Evolutionary conservation across 2,797 vertebrate species (phyloP).

Genomic region (Apogon hyalosoma): DNA sequence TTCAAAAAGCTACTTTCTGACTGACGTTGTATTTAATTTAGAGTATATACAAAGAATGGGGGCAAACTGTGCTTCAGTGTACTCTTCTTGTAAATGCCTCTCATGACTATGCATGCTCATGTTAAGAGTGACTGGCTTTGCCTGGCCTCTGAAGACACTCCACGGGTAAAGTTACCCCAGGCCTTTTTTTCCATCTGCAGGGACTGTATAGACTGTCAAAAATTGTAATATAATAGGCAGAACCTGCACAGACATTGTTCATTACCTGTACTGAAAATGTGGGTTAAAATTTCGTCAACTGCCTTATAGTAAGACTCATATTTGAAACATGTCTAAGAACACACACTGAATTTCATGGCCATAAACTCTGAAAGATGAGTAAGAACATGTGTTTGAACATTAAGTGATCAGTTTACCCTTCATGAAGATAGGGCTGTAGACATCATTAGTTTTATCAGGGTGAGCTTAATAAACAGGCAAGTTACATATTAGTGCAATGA

Average conservation of each 20-base stretch:
- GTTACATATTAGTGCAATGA: background rate
- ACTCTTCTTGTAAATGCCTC: background rate
- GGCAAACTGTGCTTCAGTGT: background rate
- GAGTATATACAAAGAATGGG: background rate
- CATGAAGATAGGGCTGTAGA: background rate
- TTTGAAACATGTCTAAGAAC: background rate
- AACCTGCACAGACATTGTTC: background rate
- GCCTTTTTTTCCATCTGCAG: slow-evolving; percentile 1
- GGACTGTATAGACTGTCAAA: background rate
- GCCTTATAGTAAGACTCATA: background rate
- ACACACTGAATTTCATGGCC: background rate
- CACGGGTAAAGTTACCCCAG: slow-evolving; percentile 7
- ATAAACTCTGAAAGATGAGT: background rate
- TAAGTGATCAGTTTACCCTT: background rate
- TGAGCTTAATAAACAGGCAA: background rate
- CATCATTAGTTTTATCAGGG: background rate
- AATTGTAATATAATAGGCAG: background rate
- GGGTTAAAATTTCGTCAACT: background rate
- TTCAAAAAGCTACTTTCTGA: background rate
- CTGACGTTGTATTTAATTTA: background rate
- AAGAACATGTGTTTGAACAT: background rate
- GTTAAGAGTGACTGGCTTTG: slow-evolving; percentile 13
- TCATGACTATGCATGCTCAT: background rate
- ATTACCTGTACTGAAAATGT: background rate
- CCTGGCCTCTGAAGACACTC: background rate